Evolutionary conservation across 2,888 invertebrate genomes (phyloP).

Genomic region (Autographa gamma): DNA sequence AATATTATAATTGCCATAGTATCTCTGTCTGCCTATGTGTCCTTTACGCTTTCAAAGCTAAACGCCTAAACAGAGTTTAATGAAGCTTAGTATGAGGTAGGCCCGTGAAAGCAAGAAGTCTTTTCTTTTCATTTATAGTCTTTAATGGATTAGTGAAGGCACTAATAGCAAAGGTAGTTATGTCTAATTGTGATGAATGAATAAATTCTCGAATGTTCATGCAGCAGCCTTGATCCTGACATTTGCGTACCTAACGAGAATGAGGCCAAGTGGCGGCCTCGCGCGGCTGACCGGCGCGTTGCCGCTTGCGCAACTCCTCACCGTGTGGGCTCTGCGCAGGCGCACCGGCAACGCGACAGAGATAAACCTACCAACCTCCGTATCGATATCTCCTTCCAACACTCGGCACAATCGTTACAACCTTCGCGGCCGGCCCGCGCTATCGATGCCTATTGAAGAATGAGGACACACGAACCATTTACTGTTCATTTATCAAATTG

Average conservation of each 20-base stretch:
- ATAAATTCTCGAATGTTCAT: conserved; percentile 57
- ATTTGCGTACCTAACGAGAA: conserved; percentile 73
- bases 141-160: neutral
- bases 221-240: conserved; percentile 82
- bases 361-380: conserved; percentile 42
- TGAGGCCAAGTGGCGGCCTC: conserved; percentile 78
- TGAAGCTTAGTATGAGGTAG: neutral
- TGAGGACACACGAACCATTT: conserved; percentile 63
- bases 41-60: too few species aligned
- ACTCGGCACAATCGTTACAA: conserved; percentile 31
- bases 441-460: conserved; percentile 47
- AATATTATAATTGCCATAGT: too few species aligned
- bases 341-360: conserved; percentile 33
- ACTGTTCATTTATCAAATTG: conserved; percentile 57
- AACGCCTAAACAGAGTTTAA: too few species aligned
- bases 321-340: conserved; percentile 23
- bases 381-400: conserved; percentile 45
- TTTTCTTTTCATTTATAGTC: neutral
- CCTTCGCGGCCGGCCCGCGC: conserved; percentile 35
- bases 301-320: conserved; percentile 71
- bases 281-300: conserved; percentile 63
- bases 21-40: too few species aligned
- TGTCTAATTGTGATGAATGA: conserved; percentile 17
- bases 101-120: too few species aligned
- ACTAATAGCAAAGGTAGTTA: neutral